Conservation (phyloP, 2,797 vertebrate genomes). For the Aldrovandia affinis region DNA sequence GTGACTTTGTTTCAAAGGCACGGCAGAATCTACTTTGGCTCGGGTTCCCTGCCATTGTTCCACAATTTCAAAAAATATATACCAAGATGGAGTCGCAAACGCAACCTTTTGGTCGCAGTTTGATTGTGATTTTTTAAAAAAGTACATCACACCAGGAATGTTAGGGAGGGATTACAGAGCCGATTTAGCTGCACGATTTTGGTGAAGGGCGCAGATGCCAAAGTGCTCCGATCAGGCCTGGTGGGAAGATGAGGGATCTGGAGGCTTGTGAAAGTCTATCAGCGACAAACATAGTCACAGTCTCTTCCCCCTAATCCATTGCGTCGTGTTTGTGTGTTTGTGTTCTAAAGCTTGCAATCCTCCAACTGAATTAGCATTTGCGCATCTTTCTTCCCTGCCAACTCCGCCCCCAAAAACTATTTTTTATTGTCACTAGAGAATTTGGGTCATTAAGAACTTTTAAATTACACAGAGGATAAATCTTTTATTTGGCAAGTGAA, state of each 20-base stretch:
- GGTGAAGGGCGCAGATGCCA: constrained; percentile 65
- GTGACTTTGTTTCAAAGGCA: constrained; percentile 49
- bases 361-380: constrained; percentile 40
- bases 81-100: constrained; percentile 56
- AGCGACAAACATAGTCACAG: constrained; percentile 70
- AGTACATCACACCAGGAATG: constrained; percentile 51
- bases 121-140: too few relatives aligned
- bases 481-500: not conserved
- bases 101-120: too few relatives aligned
- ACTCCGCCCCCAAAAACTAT: not conserved
- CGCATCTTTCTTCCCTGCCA: not conserved
- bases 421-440: constrained; percentile 59
- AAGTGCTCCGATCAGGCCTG: constrained; percentile 67
- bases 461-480: constrained; percentile 64
- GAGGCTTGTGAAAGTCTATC: constrained; percentile 65
- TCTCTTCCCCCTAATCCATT: constrained; percentile 60
- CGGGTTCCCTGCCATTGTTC: constrained; percentile 63
- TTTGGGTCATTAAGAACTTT: constrained; percentile 68
- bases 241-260: constrained; percentile 59
- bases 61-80: constrained; percentile 40
- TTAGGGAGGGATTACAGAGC: constrained; percentile 53
- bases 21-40: constrained; percentile 53
- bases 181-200: constrained; percentile 56
- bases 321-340: constrained; percentile 21
- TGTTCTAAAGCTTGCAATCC: constrained; percentile 25